phyloP scores from a whole-genome alignment of 1,140 invertebrate species.

The Ruditapes philippinarum region DNA sequence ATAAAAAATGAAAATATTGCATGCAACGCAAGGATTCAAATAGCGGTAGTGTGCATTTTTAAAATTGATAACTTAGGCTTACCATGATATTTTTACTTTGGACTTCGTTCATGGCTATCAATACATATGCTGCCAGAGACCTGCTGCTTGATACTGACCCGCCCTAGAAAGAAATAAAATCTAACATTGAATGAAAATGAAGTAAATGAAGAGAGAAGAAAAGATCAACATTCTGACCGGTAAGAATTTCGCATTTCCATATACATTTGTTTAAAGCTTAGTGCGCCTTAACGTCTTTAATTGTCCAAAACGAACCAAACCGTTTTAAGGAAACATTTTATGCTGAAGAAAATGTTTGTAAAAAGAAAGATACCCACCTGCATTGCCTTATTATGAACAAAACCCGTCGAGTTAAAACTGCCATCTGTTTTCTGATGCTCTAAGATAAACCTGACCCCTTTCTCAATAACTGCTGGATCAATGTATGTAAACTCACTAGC shows the following conservation, averaged over 20 bases:
- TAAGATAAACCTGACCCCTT: conserved; percentile 93
- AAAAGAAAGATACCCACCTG: conserved; percentile 67
- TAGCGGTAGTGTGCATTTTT: too few relatives aligned
- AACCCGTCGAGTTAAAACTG: conserved; percentile 89
- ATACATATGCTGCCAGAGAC: conserved; percentile 14
- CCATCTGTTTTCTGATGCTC: conserved; percentile 92
- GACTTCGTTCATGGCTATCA: conserved; percentile 39
- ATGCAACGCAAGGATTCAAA: too few relatives aligned
- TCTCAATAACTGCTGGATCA: conserved; percentile 90
- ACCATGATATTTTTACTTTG: conserved; percentile 28
- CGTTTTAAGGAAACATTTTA: too few relatives aligned
- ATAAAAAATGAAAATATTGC: too few relatives aligned
- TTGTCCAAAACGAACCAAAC: too few relatives aligned
- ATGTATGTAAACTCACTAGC: conserved; percentile 90
- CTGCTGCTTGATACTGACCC: background rate
- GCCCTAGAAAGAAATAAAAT: conserved; percentile 3
- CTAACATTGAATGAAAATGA: background rate
- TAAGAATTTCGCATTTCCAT: too few relatives aligned
- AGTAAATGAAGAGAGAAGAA: background rate
- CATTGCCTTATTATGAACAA: conserved; percentile 76
- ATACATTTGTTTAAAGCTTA: too few relatives aligned
- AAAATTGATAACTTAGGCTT: background rate
- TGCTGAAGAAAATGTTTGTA: too few relatives aligned
- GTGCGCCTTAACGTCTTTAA: too few relatives aligned
- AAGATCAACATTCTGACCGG: too few relatives aligned